Evolutionary conservation across 2,113 vertebrate genomes (phyloP), one percentile per base, ranked within the genome.

Genomic region (Rhegmatorhina hoffmannsi): DNA sequence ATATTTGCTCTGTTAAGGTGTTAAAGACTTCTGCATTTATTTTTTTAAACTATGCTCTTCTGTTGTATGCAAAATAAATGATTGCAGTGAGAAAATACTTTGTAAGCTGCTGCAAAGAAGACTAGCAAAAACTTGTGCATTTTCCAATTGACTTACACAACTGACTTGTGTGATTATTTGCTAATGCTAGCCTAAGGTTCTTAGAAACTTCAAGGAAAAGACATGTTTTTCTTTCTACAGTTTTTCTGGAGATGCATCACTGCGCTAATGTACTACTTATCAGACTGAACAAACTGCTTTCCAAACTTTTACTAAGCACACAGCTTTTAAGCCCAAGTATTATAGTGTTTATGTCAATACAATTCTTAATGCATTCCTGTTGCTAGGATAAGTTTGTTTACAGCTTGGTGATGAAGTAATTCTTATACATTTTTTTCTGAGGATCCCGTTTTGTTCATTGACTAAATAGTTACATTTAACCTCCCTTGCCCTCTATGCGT

Each of bases 321-420:
- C 2, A 59, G 8, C 14, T 92, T 64, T 88, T 70, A 62, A 93
- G 34, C 7, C 19, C n/a, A 33, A 67, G n/a, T n/a, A 26, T 79
- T 79, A 52, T 2, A 17, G 17, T 67, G 34, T 72, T 94, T 88
- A 53, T 47, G 8, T 40, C 33, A 67, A 46, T 34, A 72, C 25
- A 81, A 40, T 46, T 23, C 56, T 26, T 75, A 78, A 64, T 17
- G n/a, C 34, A 40, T 52, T 89, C 62, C 49, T 52, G 82, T 92
- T 89, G 78, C 90, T 95, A 93, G 50, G 74, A 40, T 56, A 85
- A 89, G 11, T 47, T 89, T 91, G 78, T 91, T 95, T 95, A 82
- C 34, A 89, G 58, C 26, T 70, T 58, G 59, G 1, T 0, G 31
- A 64, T 60, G 74, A 75, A 68, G 55, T 38, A n/a, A 60, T 78